Evolutionary conservation across 2,888 invertebrate species (phyloP), one percentile per base, ranked within the genome.

Genomic region (Chydorus sphaericus): DNA sequence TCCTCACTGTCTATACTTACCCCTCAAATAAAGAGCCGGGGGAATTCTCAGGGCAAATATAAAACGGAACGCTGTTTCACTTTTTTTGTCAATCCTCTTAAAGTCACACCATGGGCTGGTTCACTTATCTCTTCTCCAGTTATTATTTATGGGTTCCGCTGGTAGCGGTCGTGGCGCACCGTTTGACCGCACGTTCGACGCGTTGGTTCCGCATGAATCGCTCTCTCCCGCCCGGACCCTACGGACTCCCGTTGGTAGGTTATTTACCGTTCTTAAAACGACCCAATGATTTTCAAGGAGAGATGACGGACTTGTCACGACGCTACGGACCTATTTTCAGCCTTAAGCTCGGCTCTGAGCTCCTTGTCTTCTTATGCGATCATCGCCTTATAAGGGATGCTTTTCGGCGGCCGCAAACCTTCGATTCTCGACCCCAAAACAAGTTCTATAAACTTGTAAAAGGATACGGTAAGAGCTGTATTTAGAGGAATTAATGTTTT

Each of bases 341-440:
- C 57, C 79, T 87, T 8, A 75, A 82, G 38, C 77, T 91, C 52
- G 91, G 91, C 57, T 82, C 80, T 62, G 85, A 90, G 67, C 74
- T 88, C 59, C 81, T 86, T 10, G 83, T 92, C 54, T 87, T 92
- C 57, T 75, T 92, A 64, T 85, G 85, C 72, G 90, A 91, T 73
- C 83, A 88, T 70, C 81, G 82, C 67, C 76, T 83, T 67, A 89
- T 92, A 65, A 76, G 89, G 60, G 86, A 89, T 68, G 83, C 87
- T 30, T 90, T 91, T 70, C 77, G 85, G 18, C 80, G 81, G 54
- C 88, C 88, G 66, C 88, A 88, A 66, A 88, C 86, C 66, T 89
- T 91, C 71, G 86, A 87, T 62, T 90, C 87, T 57, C 78, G 91
- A 57, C 92, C 92, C 58, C 82, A 80, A 66, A 87, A 85, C 29